These are phyloP conservation scores for Philereme vetulata DNA, from an alignment of 2,888 invertebrate species.

Conservation along the genomic window DNA sequence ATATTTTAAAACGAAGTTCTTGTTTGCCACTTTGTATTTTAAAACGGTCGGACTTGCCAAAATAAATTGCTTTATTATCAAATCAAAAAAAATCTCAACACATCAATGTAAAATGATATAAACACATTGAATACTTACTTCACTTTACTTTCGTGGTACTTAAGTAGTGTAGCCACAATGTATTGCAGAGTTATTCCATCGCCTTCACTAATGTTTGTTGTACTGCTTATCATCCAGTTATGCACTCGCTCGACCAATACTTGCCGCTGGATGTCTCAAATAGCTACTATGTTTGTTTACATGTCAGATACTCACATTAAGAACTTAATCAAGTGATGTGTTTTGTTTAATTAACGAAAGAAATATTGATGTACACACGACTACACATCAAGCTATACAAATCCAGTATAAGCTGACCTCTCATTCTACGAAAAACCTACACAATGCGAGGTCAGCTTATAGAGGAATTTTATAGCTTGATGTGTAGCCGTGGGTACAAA, in stretches of 20 bases:
- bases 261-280: slow-evolving; percentile 53
- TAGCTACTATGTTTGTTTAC: slow-evolving; percentile 65
- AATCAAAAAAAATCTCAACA: background rate
- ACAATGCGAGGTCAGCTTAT: too few species aligned
- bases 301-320: slow-evolving; percentile 52
- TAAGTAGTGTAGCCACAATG: slow-evolving; percentile 12
- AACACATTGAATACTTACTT: background rate
- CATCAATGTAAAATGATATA: too few species aligned
- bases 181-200: slow-evolving; percentile 46
- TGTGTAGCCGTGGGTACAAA: too few species aligned
- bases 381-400: too few species aligned
- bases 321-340: slow-evolving; percentile 68
- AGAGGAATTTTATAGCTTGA: too few species aligned
- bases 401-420: too few species aligned
- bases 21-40: slow-evolving; percentile 11
- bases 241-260: slow-evolving; percentile 52
- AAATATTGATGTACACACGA: slow-evolving; percentile 44
- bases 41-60: background rate
- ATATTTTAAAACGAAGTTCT: slow-evolving; percentile 15
- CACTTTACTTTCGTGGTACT: background rate
- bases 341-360: slow-evolving; percentile 64
- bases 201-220: slow-evolving; percentile 67
- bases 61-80: background rate
- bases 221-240: slow-evolving; percentile 72
- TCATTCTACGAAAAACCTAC: too few species aligned